Evolutionary conservation across 1,140 invertebrate genomes (phyloP), one percentile per base, ranked within the genome.

Genomic region (Drosophila lacteicornis): DNA sequence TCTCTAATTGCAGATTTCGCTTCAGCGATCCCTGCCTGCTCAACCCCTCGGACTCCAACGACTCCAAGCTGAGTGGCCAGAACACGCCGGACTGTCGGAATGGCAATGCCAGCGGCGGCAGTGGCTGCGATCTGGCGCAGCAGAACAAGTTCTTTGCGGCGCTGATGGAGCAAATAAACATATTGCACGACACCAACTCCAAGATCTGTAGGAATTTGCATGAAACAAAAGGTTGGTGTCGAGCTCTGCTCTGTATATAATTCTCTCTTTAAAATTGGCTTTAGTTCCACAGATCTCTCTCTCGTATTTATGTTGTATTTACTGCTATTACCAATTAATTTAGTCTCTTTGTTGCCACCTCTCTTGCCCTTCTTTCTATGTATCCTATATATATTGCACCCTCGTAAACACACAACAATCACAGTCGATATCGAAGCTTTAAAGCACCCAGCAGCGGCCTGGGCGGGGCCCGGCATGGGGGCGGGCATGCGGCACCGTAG

Each of bases 381-480:
- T 87, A 71, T 68, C 65, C 59, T 42, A 22, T 56, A 40, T 40
- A 47, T 40, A 47, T 51, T 53, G 49, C 78, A 82, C 80, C 80
- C 80, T 53, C 63, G 67, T 65, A 57, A 38, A 30, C 22, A 68
- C 73, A 58, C 36, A 63, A 49, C 51, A 59, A 45, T 47, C 68
- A 80, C 77, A 93, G 92, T 93, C 76, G 92, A 93, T 86, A 93
- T 93, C 75, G 92, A 93, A 91, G 91, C 92, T 85, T 91, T 93
- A 83, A 93, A 93, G 90, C 91, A 93, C 88, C 79, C 92, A 60
- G 88, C 92, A 55, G 91, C 92, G 61, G 77, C 43, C 19, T 90
- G 85, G 85, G 61, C 82, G 62, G 81, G 80, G 55, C 19, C 46
- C 19, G 69, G 69, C 19, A 79, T 75, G 60, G 85, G 91, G 81